Base-by-base conservation (phyloP, 2,113 vertebrate genomes). In the Cairina moschata region DNA sequence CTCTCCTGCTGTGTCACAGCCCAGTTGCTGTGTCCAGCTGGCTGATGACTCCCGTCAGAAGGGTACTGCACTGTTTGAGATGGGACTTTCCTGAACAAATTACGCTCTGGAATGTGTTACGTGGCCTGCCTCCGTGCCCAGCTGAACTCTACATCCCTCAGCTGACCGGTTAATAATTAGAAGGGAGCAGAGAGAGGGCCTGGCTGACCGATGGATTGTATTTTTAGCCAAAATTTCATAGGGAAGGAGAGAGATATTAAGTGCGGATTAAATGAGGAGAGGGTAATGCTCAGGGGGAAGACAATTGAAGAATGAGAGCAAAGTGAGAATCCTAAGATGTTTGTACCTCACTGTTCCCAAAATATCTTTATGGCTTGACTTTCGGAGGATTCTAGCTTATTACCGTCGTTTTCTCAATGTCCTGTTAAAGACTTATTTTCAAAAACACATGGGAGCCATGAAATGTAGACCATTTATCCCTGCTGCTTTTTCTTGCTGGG, bases 151-250 rank as follows among this genome's bases (percentile, higher is more conserved):
- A 14, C 34, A 44, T 55, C 74, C 34, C 6, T 2, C n/a, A 44
- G 58, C 56, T 71, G 46, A 23, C 54, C 73, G 55, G 62, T 91
- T 95, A 87, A 83, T 74, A n/a, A 58, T 93, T 94, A 85, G 42
- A 79, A 83, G 22, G 28, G 62, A 63, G 48, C 38, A 80, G 55
- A 67, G 55, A 46, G 8, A 56, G 44, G 7, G 77, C 73, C 50
- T 86, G 28, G 13, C 9, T 86, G 63, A 46, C 22, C 50, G 59
- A 59, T 36, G 22, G 34, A 32, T 44, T 86, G 40, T 44, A 11
- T 55, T 69, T 92, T 79, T 68, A 75, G 62, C 20, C 29, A 68
- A 52, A 71, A 13, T 38, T 65, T 14, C 34, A 22, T 73, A 55
- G 50, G 55, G 50, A 85, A 60, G n/a, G 40, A 36, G 22, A 16